These are phyloP conservation scores for Diachasma alloeum DNA, from an alignment of 1,140 invertebrate genomes.

Conservation along the genomic window DNA sequence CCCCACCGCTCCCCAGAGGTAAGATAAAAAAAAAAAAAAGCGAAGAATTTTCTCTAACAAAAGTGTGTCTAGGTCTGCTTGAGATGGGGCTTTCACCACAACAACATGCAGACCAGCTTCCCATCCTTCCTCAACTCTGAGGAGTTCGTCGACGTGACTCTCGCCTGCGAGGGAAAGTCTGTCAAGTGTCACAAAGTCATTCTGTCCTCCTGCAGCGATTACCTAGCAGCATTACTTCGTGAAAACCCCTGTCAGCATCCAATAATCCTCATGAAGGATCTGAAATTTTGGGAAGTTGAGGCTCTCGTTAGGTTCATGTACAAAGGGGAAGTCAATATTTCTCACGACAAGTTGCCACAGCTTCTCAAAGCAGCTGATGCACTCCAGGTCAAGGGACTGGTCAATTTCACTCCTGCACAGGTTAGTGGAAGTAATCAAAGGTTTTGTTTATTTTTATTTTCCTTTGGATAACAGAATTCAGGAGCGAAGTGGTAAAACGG, in stretches of 20 bases:
- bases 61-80: slow-evolving; percentile 73
- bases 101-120: slow-evolving; percentile 81
- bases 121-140: slow-evolving; percentile 82
- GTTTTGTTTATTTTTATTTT: background rate
- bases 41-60: too few species aligned
- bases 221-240: slow-evolving; percentile 80
- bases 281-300: slow-evolving; percentile 84
- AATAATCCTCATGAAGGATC: slow-evolving; percentile 84
- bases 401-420: slow-evolving; percentile 72
- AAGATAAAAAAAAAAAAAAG: too few species aligned
- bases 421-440: background rate
- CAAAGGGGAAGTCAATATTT: slow-evolving; percentile 84
- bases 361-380: slow-evolving; percentile 82
- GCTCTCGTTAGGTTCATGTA: slow-evolving; percentile 88
- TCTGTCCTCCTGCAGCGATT: slow-evolving; percentile 83
- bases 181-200: slow-evolving; percentile 88
- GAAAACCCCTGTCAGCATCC: slow-evolving; percentile 88
- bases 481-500: too few species aligned
- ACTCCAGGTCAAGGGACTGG: slow-evolving; percentile 81
- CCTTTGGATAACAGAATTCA: too few species aligned
- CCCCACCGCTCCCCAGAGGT: too few species aligned
- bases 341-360: slow-evolving; percentile 81
- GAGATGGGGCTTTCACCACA: slow-evolving; percentile 89
- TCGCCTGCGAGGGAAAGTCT: slow-evolving; percentile 85
- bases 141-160: slow-evolving; percentile 88